A percentile compares a stretch with the other conserved stretches of the same genome.
phyloP scores from a whole-genome alignment of 2,888 invertebrate species.

The Fissipunctia ypsillon region DNA sequence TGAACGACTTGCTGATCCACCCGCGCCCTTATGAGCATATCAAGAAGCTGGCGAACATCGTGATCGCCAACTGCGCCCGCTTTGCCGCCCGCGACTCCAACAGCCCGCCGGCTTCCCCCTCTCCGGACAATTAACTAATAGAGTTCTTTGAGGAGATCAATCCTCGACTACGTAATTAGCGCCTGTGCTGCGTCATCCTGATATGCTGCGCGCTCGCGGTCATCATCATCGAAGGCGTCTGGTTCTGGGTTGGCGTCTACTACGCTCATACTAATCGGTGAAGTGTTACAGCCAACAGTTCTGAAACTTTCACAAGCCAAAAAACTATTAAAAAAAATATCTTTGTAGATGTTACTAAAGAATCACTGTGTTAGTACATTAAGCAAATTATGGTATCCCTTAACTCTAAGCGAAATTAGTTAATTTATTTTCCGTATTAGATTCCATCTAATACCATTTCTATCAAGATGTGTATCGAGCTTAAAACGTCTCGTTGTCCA shows the following conservation, averaged over 20 bases:
- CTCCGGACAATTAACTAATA: conserved; percentile 80
- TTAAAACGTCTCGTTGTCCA: conserved; percentile 58
- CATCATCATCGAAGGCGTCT: conserved; percentile 13
- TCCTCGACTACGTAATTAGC: conserved; percentile 77
- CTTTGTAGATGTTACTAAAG: conserved; percentile 46
- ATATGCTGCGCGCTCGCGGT: conserved; percentile 31
- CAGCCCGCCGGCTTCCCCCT: conserved; percentile 54
- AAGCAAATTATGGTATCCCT: conserved; percentile 66
- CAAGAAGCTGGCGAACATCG: conserved; percentile 92
- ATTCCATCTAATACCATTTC: conserved; percentile 14
- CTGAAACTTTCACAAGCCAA: conserved; percentile 42
- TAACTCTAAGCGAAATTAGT: conserved; percentile 60
- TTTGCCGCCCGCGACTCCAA: conserved; percentile 62
- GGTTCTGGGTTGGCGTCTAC: conserved; percentile 11
- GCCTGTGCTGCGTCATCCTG: conserved; percentile 44
- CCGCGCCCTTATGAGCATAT: conserved; percentile 92
- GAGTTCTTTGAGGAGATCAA: conserved; percentile 79
- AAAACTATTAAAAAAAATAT: conserved; percentile 50
- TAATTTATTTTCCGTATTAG: conserved; percentile 26
- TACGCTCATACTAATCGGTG: conserved; percentile 13
- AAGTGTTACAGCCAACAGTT: conserved; percentile 30
- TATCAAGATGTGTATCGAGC: conserved; percentile 61
- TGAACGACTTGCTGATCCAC: conserved; percentile 92
- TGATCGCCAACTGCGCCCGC: conserved; percentile 92
- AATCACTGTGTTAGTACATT: conserved; percentile 70